Evolutionary conservation across 2,797 vertebrate species (phyloP).

Genomic region (Danio albolineatus): DNA sequence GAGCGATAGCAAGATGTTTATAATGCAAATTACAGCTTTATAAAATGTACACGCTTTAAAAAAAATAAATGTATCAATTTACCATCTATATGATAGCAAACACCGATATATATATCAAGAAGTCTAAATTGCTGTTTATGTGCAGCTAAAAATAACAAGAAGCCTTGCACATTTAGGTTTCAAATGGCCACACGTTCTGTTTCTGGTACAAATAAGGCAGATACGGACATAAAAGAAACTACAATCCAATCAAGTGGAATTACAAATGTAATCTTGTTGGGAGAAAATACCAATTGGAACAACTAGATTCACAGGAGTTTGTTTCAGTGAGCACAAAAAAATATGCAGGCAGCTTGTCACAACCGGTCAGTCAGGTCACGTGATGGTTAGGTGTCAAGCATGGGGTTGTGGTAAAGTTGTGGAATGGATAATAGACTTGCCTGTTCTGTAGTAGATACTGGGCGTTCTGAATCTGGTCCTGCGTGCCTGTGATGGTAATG

Average conservation of each 20-base stretch:
- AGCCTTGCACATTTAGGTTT: too few species aligned
- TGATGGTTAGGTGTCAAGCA: not conserved
- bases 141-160: too few species aligned
- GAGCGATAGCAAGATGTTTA: too few species aligned
- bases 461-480: constrained; percentile 99
- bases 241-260: not conserved
- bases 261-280: not conserved
- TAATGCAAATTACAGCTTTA: too few species aligned
- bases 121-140: too few species aligned
- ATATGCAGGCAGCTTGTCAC: not conserved
- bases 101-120: too few species aligned
- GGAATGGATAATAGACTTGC: constrained; percentile 77
- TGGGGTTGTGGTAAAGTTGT: not conserved
- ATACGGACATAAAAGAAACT: too few species aligned
- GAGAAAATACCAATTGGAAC: not conserved
- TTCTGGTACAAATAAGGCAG: too few species aligned
- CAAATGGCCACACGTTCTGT: too few species aligned
- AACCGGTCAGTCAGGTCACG: not conserved
- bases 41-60: too few species aligned
- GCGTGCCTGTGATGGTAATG: constrained; percentile 98
- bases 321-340: not conserved
- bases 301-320: not conserved
- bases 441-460: constrained; percentile 99
- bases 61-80: too few species aligned
- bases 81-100: too few species aligned